phyloP scores from a whole-genome alignment of 2,888 invertebrate genomes.

The Eristalinus aeneus region DNA sequence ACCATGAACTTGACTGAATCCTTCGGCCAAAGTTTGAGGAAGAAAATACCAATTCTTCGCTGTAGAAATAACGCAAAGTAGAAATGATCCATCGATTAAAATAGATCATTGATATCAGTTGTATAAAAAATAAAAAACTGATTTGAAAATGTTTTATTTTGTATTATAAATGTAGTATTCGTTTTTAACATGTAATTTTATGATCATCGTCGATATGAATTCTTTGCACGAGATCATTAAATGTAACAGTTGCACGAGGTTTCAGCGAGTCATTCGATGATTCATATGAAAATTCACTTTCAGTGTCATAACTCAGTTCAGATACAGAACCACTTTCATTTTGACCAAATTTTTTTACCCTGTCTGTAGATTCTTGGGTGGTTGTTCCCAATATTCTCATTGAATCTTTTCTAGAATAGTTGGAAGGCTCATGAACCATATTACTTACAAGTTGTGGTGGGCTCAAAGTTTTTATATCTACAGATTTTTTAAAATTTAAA shows the following conservation, averaged over 20 bases:
- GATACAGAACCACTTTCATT: background rate
- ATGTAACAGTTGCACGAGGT: constrained; percentile 82
- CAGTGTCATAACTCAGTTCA: constrained; percentile 10
- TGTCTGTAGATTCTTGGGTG: constrained; percentile 52
- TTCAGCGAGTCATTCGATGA: constrained; percentile 64
- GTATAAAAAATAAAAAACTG: too few species aligned
- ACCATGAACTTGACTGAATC: too few species aligned
- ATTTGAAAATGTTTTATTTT: background rate
- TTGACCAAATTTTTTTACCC: constrained; percentile 17
- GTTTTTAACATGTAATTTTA: background rate
- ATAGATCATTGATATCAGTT: too few species aligned
- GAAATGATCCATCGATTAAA: too few species aligned
- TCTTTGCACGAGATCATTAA: constrained; percentile 83
- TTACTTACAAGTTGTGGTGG: constrained; percentile 9
- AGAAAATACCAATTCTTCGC: too few species aligned
- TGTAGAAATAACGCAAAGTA: too few species aligned
- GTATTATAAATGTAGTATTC: background rate
- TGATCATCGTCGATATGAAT: constrained; percentile 79
- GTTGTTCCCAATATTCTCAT: constrained; percentile 48
- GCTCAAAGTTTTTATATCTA: constrained; percentile 6
- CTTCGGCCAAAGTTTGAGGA: too few species aligned
- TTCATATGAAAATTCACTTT: constrained; percentile 39
- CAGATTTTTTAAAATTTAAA: constrained; percentile 29
- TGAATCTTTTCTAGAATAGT: constrained; percentile 38
- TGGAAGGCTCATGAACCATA: background rate